A percentile compares a stretch with the other conserved stretches of the same genome.
These are phyloP conservation scores for Eucriotettix oculatus DNA, from an alignment of 2,888 invertebrate species.

Conservation along the genomic window DNA sequence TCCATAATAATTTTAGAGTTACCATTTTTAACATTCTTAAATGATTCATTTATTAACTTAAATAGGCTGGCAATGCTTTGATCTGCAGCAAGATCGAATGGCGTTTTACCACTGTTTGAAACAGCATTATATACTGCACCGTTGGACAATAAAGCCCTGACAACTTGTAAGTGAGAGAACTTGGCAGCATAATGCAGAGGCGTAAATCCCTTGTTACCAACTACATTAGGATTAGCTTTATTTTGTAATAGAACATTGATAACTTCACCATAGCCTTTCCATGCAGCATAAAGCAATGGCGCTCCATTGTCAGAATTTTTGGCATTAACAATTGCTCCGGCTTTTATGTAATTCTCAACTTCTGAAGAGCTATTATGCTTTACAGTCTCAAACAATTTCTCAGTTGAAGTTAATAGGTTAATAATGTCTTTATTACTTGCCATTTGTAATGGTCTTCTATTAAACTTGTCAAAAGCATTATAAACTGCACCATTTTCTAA, in stretches of 20 bases:
- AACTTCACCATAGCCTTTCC: conserved; percentile 14
- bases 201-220: not conserved
- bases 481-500: conserved; percentile 4
- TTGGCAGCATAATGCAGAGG: not conserved
- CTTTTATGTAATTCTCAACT: not conserved
- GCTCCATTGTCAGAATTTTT: conserved; percentile 10
- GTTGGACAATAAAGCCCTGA: no score
- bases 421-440: no score
- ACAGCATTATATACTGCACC: not conserved
- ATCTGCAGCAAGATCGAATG: not conserved
- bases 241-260: conserved; percentile 10
- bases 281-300: conserved; percentile 17
- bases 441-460: no score
- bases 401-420: no score
- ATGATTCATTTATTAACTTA: not conserved
- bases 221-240: conserved; percentile 10
- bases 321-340: not conserved
- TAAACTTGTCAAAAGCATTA: conserved; percentile 5
- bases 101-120: not conserved
- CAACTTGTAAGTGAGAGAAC: not conserved
- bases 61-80: not conserved
- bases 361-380: not conserved
- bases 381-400: conserved; percentile 7
- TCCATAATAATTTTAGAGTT: not conserved
- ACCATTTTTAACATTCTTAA: not conserved